Conservation (phyloP, 2,797 vertebrate species). For the Gobio occitaniae region DNA sequence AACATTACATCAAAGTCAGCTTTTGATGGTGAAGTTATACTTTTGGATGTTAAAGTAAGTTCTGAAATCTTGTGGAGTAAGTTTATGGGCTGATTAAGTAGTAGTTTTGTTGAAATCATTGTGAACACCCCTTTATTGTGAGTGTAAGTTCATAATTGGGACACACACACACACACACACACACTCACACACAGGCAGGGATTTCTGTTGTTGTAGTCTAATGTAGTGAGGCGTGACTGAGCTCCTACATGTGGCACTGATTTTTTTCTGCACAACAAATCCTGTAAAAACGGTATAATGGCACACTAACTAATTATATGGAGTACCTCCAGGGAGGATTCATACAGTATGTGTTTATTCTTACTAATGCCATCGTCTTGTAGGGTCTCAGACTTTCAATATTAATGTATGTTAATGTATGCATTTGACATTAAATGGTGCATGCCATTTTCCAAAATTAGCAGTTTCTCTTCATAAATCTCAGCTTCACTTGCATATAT, state of each 20-base stretch:
- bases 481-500: background rate
- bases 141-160: background rate
- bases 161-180: slow-evolving; percentile 5
- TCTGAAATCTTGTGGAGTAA: too few relatives aligned
- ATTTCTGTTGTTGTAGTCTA: slow-evolving; percentile 24
- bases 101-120: background rate
- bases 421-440: background rate
- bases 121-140: background rate
- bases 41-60: background rate
- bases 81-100: too few relatives aligned
- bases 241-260: slow-evolving; percentile 73
- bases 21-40: background rate
- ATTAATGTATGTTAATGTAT: background rate
- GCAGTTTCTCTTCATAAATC: background rate
- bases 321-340: background rate
- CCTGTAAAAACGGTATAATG: slow-evolving; percentile 60
- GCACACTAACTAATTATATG: slow-evolving; percentile 14
- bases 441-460: background rate
- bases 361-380: background rate
- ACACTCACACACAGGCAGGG: slow-evolving; percentile 7
- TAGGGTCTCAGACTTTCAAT: background rate
- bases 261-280: slow-evolving; percentile 73
- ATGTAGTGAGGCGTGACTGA: slow-evolving; percentile 71
- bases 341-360: background rate
- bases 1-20: background rate